Conservation (phyloP, 2,888 invertebrate genomes). For the Hypena proboscidalis region DNA sequence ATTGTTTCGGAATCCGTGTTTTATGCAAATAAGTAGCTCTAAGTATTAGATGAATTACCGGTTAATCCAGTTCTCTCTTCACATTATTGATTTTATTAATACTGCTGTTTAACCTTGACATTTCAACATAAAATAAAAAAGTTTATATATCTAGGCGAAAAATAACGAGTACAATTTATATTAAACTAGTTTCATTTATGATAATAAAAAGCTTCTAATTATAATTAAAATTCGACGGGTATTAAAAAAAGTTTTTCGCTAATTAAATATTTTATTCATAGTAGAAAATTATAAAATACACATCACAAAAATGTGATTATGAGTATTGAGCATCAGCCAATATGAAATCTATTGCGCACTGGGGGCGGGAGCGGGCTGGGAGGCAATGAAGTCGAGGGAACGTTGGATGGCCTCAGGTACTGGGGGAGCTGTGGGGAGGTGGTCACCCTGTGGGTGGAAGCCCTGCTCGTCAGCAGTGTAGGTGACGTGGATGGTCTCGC, state of each 20-base stretch:
- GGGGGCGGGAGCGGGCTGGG: conserved; percentile 84
- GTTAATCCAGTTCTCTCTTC: conserved; percentile 18
- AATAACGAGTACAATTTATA: conserved; percentile 1
- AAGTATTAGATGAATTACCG: conserved; percentile 3
- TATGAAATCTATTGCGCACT: conserved; percentile 54
- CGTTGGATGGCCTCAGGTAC: conserved; percentile 89
- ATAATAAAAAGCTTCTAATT: not conserved
- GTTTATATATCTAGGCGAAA: conserved; percentile 19
- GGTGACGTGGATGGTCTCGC: conserved; percentile 85
- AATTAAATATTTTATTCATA: conserved; percentile 35
- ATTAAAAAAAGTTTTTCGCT: conserved; percentile 7
- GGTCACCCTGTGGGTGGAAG: conserved; percentile 87
- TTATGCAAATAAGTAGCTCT: too few species aligned
- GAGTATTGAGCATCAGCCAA: conserved; percentile 53
- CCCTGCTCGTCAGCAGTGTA: conserved; percentile 91
- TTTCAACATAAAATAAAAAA: conserved; percentile 26
- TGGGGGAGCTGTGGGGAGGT: conserved; percentile 88
- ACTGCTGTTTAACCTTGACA: conserved; percentile 26
- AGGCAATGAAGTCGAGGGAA: conserved; percentile 80
- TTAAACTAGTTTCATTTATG: conserved; percentile 15
- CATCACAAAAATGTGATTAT: conserved; percentile 50
- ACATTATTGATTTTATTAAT: conserved; percentile 20
- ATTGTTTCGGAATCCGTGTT: too few species aligned
- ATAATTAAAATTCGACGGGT: not conserved
- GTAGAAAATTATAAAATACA: conserved; percentile 61